Base-by-base conservation (phyloP, 1,140 invertebrate species). In the Glomeris maerens region DNA sequence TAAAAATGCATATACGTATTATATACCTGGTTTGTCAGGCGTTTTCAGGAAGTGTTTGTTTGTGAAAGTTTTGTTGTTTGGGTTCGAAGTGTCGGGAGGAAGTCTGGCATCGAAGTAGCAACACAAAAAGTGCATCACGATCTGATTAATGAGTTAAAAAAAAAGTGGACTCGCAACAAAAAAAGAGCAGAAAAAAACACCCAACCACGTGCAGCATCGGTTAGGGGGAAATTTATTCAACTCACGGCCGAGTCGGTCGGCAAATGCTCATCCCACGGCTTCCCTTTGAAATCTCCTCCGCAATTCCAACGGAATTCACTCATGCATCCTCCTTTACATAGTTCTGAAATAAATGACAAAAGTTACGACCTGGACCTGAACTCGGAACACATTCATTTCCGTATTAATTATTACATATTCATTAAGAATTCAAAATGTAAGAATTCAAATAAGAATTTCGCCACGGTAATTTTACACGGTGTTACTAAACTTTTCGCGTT, bases 221-320 rank as follows among this genome's bases (percentile, higher is more conserved):
- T n/a, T n/a, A n/a, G n/a, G n/a, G n/a, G n/a, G n/a, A n/a, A n/a
- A n/a, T 22, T 29, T 10, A 27, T 36, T 0, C 10, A 27, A 68
- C 72, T 74, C 72, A 85, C 82, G 23, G 77, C 76, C 45, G 82
- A 73, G 69, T 89, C 85, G 20, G 83, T 84, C 29, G 84, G 83
- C 52, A 86, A 67, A 59, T 81, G 78, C 44, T 80, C 76, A 53
- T 79, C 80, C 84, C 84, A 88, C 27, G 75, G 72, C 64, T 84
- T 81, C 2, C 77, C 77, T 61, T 83, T 78, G 57, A 78, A 78
- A 36, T 67, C 65, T 7, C 78, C 75, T 4, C 84, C 84, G 42
- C 75, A 71, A 66, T 84, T 83, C 84, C 85, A 89, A 52, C 76
- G 77, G 59, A 79, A 89, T 50, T 83, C 80, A 51, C 80, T 80